phyloP scores from a whole-genome alignment of 2,113 vertebrate species.

The Gobiocypris rarus region DNA sequence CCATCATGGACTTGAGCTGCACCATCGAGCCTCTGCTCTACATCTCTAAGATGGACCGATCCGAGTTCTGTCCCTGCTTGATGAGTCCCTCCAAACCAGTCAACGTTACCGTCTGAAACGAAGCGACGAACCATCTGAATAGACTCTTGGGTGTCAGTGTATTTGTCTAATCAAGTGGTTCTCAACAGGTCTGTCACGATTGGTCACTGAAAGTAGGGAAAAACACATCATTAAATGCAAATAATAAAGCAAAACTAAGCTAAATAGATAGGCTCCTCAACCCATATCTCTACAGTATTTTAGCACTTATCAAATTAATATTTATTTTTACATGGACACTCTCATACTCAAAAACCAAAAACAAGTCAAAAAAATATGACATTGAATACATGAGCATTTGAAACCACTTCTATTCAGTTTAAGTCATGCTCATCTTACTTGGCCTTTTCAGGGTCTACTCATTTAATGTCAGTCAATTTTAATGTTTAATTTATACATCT shows the following conservation, averaged over 20 bases:
- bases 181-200: not conserved
- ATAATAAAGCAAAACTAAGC: not conserved
- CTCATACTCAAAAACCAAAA: not conserved
- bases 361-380: not conserved
- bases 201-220: not conserved
- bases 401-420: not conserved
- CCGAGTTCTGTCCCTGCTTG: conserved; percentile 51
- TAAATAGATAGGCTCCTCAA: not conserved
- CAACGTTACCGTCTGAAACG: conserved; percentile 45
- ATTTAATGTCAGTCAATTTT: not conserved
- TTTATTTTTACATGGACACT: not conserved
- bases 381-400: too few relatives aligned
- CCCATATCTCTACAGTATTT: not conserved
- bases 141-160: not conserved
- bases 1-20: conserved; percentile 78
- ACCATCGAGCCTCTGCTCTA: conserved; percentile 77
- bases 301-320: not conserved
- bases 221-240: not conserved
- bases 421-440: not conserved
- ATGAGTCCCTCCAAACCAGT: not conserved
- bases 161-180: not conserved
- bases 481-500: not conserved
- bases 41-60: conserved; percentile 71
- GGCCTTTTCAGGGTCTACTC: not conserved
- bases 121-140: not conserved